Conservation (phyloP, 2,113 vertebrate species). For the Madoqua kirkii region DNA sequence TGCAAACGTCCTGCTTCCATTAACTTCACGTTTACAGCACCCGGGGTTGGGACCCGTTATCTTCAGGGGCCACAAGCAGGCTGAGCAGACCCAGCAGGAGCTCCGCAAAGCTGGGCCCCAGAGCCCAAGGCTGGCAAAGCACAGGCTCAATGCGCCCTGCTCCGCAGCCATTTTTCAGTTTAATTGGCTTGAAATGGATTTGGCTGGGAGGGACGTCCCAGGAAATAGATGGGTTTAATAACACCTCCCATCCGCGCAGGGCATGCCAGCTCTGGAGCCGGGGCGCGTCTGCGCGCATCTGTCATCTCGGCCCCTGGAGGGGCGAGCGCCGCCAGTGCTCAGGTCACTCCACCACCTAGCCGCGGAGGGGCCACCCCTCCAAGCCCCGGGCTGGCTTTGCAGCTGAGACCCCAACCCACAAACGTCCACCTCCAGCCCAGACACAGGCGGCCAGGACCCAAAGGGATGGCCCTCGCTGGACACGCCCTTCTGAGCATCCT, state of each 20-base stretch:
- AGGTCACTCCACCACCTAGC: fast-evolving
- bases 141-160: fast-evolving
- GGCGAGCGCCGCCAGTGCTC: fast-evolving
- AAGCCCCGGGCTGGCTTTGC: fast-evolving
- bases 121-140: fast-evolving
- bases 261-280: fast-evolving
- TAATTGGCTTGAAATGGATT: not conserved
- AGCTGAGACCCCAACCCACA: fast-evolving
- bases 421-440: not conserved
- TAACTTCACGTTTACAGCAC: fast-evolving
- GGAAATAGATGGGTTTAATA: slow-evolving; percentile 28
- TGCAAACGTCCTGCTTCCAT: not conserved
- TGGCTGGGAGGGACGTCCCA: not conserved
- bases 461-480: fast-evolving
- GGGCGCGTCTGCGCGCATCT: fast-evolving
- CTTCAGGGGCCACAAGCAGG: not conserved
- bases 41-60: fast-evolving
- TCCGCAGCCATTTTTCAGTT: not conserved
- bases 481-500: not conserved
- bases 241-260: fast-evolving
- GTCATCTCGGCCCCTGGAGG: fast-evolving
- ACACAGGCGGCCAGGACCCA: fast-evolving
- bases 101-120: fast-evolving
- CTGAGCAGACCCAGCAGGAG: not conserved
- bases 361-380: fast-evolving